These are phyloP conservation scores for Oceanodroma tethys DNA, from an alignment of 2,113 vertebrate genomes.

Conservation along the genomic window DNA sequence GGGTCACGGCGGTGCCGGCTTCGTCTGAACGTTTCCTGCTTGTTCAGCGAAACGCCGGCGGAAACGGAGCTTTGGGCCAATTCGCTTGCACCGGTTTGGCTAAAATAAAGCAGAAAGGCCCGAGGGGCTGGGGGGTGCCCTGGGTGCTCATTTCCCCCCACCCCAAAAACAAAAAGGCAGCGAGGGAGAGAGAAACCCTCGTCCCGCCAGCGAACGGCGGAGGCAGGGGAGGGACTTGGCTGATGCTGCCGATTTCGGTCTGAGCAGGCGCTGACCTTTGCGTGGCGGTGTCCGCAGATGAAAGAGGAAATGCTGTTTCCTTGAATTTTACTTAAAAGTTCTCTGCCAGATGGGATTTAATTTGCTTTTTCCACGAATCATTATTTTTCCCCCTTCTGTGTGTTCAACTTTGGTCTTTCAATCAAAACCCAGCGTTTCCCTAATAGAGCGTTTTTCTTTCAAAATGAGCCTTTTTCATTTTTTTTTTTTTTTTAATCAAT, in stretches of 20 bases:
- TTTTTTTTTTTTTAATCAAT: background rate
- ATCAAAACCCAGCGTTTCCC: background rate
- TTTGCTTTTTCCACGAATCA: background rate
- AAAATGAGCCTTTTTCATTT: background rate
- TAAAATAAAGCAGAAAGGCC: background rate
- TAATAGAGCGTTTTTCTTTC: background rate
- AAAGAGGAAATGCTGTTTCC: slow-evolving; percentile 68
- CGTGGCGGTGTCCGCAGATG: background rate
- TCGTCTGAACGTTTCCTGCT: background rate
- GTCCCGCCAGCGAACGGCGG: fast-evolving
- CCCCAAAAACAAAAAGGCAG: background rate
- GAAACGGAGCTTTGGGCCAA: background rate
- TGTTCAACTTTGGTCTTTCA: background rate
- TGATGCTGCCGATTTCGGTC: background rate
- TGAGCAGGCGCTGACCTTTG: background rate
- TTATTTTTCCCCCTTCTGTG: background rate
- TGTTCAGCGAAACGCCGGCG: background rate
- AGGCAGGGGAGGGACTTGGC: background rate
- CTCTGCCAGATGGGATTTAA: background rate
- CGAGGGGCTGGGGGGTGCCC: too few relatives aligned
- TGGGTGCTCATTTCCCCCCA: background rate
- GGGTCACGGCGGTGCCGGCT: too few relatives aligned
- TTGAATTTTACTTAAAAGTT: background rate
- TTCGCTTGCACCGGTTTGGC: background rate
- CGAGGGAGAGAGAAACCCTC: background rate